These are phyloP conservation scores for pig (Sus scrofa) DNA, from an alignment of 2,113 vertebrate species.

Conservation along the genomic window DNA sequence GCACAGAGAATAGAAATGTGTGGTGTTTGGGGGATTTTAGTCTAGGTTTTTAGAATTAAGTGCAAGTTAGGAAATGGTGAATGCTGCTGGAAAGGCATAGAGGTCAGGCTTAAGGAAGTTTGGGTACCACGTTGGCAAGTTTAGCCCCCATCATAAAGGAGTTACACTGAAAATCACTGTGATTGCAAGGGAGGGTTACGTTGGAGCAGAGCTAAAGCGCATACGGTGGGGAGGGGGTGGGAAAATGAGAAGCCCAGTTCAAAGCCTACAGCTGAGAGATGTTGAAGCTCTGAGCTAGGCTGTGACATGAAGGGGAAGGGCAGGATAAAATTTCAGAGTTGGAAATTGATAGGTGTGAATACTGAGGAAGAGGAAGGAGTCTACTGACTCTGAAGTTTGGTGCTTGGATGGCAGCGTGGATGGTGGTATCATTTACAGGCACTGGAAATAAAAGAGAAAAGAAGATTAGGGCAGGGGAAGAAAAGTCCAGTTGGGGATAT, in stretches of 20 bases:
- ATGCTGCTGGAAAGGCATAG: no score
- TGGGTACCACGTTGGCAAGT: fast-evolving
- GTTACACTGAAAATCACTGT: no score
- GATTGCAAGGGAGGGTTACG: background rate
- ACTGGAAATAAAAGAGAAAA: background rate
- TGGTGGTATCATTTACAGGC: background rate
- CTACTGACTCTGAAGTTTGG: background rate
- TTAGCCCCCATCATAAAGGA: fast-evolving
- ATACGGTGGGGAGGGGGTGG: no score
- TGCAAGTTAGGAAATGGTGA: background rate
- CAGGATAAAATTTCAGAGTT: background rate
- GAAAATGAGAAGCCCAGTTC: background rate
- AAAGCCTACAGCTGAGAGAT: background rate
- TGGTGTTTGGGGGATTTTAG: background rate
- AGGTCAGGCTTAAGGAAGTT: no score
- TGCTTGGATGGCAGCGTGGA: background rate
- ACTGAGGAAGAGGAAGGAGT: background rate
- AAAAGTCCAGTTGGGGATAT: background rate
- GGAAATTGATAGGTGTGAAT: background rate
- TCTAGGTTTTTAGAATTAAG: background rate
- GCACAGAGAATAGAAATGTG: background rate
- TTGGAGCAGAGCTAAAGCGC: background rate
- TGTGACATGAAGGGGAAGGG: background rate
- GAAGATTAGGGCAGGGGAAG: background rate
- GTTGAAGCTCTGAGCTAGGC: background rate